Evolutionary conservation across 2,888 invertebrate genomes (phyloP).

Genomic region (Netelia fuscicornis): DNA sequence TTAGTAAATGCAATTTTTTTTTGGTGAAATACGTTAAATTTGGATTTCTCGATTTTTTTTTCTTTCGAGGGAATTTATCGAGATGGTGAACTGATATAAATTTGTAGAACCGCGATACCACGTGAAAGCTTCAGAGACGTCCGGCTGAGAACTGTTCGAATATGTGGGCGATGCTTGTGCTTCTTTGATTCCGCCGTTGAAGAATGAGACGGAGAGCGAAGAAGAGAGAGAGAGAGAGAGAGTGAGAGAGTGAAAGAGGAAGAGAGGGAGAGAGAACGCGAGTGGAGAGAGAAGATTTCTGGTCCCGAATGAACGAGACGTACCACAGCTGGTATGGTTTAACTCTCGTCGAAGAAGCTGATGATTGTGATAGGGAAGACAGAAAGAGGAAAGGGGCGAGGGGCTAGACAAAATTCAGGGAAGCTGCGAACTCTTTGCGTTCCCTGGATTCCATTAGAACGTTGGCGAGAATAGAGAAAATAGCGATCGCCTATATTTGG

Average conservation of each 20-base stretch:
- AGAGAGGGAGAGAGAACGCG: conserved; percentile 45
- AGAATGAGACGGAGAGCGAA: conserved; percentile 44
- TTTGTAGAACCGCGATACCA: conserved; percentile 35
- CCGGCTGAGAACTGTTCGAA: conserved; percentile 58
- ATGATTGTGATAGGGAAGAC: conserved; percentile 39
- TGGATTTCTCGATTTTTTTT: not conserved
- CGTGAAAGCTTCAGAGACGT: conserved; percentile 53
- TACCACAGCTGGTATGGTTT: conserved; percentile 58
- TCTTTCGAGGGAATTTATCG: conserved; percentile 2
- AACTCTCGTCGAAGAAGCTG: conserved; percentile 43
- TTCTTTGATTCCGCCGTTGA: conserved; percentile 35
- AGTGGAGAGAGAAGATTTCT: conserved; percentile 42
- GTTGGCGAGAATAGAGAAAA: conserved; percentile 15
- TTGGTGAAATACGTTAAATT: not conserved
- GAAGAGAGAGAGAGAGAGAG: conserved; percentile 29
- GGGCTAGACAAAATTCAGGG: conserved; percentile 46
- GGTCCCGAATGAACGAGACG: conserved; percentile 43
- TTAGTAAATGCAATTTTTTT: not conserved
- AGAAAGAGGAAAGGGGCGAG: conserved; percentile 2
- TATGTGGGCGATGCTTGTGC: conserved; percentile 46
- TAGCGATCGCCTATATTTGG: conserved; percentile 26
- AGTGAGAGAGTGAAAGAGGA: conserved; percentile 42
- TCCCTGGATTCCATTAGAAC: conserved; percentile 39
- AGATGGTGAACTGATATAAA: not conserved
- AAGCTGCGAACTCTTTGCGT: conserved; percentile 22